A percentile compares a stretch with the other conserved stretches of the same genome.
Conservation (phyloP, 2,797 vertebrate species). For the Diplodus sargus region DNA sequence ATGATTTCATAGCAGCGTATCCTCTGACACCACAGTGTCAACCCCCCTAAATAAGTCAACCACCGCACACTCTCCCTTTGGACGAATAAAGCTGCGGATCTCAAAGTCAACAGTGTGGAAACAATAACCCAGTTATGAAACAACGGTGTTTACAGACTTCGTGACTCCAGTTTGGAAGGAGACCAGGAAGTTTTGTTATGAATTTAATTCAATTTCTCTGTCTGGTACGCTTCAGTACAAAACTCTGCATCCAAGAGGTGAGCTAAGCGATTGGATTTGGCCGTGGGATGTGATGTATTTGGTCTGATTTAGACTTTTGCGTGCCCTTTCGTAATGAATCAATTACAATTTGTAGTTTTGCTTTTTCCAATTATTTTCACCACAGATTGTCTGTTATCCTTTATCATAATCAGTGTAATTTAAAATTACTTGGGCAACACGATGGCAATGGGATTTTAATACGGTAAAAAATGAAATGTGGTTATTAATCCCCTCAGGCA, state of each 20-base stretch:
- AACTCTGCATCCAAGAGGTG: constrained; percentile 43
- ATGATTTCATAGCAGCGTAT: constrained; percentile 55
- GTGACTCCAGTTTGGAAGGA: constrained; percentile 49
- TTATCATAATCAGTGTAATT: constrained; percentile 50
- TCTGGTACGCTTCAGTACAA: constrained; percentile 55
- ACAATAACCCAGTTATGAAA: constrained; percentile 48
- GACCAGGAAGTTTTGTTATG: constrained; percentile 42
- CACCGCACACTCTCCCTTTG: constrained; percentile 10
- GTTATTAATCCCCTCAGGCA: background rate
- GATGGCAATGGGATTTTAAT: background rate
- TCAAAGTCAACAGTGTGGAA: constrained; percentile 22
- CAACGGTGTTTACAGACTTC: constrained; percentile 51
- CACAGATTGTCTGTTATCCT: constrained; percentile 36
- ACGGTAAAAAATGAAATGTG: constrained; percentile 9
- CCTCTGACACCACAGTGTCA: constrained; percentile 48
- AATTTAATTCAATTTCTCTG: constrained; percentile 65
- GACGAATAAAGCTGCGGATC: constrained; percentile 36
- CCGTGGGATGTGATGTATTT: constrained; percentile 57
- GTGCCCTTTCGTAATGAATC: constrained; percentile 32
- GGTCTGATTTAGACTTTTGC: constrained; percentile 14
- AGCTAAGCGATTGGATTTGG: constrained; percentile 48
- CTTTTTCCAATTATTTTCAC: constrained; percentile 25
- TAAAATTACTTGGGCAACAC: constrained; percentile 14
- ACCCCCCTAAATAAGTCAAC: constrained; percentile 31
- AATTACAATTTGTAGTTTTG: constrained; percentile 10